A percentile compares a stretch with the other conserved stretches of the same genome.
Evolutionary conservation across 2,888 invertebrate species (phyloP).

Genomic region (Brachypalpus laphriformis): DNA sequence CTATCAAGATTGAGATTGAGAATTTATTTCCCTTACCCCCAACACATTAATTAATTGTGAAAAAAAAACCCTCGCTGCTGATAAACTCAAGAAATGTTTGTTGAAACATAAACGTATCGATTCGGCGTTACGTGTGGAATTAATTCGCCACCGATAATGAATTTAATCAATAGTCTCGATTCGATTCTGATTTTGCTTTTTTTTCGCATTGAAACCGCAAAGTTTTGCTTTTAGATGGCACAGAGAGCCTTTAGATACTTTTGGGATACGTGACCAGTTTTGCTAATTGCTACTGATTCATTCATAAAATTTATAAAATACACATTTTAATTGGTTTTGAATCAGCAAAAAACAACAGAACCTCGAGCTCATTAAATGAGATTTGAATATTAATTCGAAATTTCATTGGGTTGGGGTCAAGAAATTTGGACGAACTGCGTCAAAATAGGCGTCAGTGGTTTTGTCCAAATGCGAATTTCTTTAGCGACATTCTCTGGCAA

Average conservation of each 20-base stretch:
- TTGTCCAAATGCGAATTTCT: not conserved
- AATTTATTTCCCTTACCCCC: not conserved
- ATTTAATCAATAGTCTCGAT: constrained; percentile 28
- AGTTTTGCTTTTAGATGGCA: not conserved
- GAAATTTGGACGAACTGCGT: not conserved
- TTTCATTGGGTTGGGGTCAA: constrained; percentile 3
- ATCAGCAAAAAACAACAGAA: not conserved
- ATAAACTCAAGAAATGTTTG: not conserved
- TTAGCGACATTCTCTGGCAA: not conserved
- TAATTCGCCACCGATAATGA: constrained; percentile 21
- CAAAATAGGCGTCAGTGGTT: not conserved
- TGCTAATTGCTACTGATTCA: constrained; percentile 47
- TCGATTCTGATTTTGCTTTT: not conserved
- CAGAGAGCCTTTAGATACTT: constrained; percentile 28
- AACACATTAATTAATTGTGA: not conserved
- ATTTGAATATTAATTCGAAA: constrained; percentile 32
- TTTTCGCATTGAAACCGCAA: not conserved
- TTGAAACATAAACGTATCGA: not conserved
- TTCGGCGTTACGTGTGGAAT: constrained; percentile 29
- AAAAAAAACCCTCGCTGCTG: not conserved
- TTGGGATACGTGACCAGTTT: constrained; percentile 47
- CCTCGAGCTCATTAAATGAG: constrained; percentile 3
- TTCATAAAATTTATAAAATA: constrained; percentile 44
- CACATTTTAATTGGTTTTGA: constrained; percentile 28
- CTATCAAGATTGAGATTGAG: constrained; percentile 25